Base-by-base conservation (phyloP, 1,140 invertebrate species). In the Lepidotrigona ventralis region DNA sequence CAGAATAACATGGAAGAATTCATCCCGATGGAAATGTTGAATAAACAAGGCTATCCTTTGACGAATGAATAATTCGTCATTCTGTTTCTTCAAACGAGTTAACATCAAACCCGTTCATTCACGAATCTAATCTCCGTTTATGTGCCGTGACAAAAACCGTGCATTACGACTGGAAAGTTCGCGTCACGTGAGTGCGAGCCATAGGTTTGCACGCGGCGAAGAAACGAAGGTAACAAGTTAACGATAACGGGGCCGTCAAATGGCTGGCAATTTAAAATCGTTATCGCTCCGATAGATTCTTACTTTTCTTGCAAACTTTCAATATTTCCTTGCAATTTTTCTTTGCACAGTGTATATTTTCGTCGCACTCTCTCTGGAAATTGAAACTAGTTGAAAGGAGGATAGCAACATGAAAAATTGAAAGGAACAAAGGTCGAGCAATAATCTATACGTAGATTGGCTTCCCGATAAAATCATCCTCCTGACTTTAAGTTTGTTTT, bases 181-280 rank as follows among this genome's bases (percentile, higher is more conserved):
- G 74, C 69, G 79, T 85, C 79, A 85, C 84, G 63, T 64, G 79
- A 85, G 74, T 64, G 54, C 29, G 54, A 23, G 74, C 46, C n/a
- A 29, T 85, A 83, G 56, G 39, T 46, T 75, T 19, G 51, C 56
- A 26, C 23, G 19, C 0, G 19, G 23, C n/a, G 54, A 79, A 76
- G 69, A 85, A 74, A 72, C 51, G 26, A 85, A 63, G 56, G 63
- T 54, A 54, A 64, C 60, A 54, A 77, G 53, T 85, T 81, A 71
- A 56, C 33, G 83, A 85, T 83, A 83, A 86, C 74, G 64, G 64
- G 71, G 66, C 51, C 75, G 64, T 54, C 69, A 56, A 83, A 69
- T 60, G 75, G 74, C 71, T 86, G 83, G 29, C 53, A 79, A 86
- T 86, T 86, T n/a, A n/a, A n/a, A n/a, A n/a, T 86, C 73, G 81